These are phyloP conservation scores for Adelphocoris suturalis DNA, from an alignment of 2,888 invertebrate species.

Conservation along the genomic window DNA sequence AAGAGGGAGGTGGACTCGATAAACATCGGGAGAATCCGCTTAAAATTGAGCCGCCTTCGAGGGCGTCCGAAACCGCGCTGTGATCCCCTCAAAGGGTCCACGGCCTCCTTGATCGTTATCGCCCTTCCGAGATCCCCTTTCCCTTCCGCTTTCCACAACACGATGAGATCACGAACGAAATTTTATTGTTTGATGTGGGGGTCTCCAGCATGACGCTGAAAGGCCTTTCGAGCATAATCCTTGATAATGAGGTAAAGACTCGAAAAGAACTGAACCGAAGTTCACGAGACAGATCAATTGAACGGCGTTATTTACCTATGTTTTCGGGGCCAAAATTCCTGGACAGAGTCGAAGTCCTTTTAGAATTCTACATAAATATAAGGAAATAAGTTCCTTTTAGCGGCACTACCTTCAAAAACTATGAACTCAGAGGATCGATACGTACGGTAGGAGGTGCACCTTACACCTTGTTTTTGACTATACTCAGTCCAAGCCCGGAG, in stretches of 20 bases:
- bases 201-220: background rate
- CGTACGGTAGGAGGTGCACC: too few relatives aligned
- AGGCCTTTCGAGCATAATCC: background rate
- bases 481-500: too few relatives aligned
- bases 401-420: too few relatives aligned
- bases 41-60: slow-evolving; percentile 33
- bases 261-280: background rate
- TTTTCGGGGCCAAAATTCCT: too few relatives aligned
- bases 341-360: too few relatives aligned
- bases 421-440: too few relatives aligned
- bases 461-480: too few relatives aligned
- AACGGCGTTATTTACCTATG: too few relatives aligned
- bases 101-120: background rate
- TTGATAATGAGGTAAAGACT: background rate
- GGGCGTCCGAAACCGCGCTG: slow-evolving; percentile 35
- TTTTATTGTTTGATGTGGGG: slow-evolving; percentile 35
- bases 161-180: background rate
- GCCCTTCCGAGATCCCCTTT: background rate
- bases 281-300: too few relatives aligned
- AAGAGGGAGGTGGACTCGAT: background rate
- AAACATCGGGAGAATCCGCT: slow-evolving; percentile 29
- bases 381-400: too few relatives aligned
- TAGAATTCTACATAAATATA: too few relatives aligned
- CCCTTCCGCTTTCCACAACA: background rate
- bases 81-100: background rate